Evolutionary conservation across 2,888 invertebrate species (phyloP), one percentile per base, ranked within the genome.

Genomic region (Pseudococcus jackbeardsleyi): DNA sequence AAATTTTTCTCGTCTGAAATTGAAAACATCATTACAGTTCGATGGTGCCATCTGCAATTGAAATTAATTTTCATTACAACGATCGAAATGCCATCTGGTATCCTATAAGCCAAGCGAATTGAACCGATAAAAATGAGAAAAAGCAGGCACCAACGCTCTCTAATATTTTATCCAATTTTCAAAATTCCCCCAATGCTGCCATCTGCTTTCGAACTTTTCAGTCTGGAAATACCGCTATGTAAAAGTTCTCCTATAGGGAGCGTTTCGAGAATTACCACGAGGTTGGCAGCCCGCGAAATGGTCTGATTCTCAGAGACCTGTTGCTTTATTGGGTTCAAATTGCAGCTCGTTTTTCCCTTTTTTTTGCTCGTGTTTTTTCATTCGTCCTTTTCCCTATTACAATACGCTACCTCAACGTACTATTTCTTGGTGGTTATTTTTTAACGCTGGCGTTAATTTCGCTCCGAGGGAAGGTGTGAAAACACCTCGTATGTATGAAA

Each of bases 381-480:
- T 17, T 54, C 9, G 6, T 11, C 59, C 19, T 59, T 54, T 54
- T 59, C n/a, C 59, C n/a, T n/a, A 19, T 19, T 7, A 6, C 19
- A 5, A 9, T 59, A 59, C 59, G 59, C 59, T 59, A 59, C 59
- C 59, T 59, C 59, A 59, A 59, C 59, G 59, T 59, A 54, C 7
- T 54, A 59, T 59, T 59, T 19, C 59, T 59, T 59, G 59, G 59
- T 19, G 59, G n/a, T 59, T 19, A 59, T 59, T 59, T 59, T 59
- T 59, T 59, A 59, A 59, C 19, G 19, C 6, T 19, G 59, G 59
- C n/a, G 59, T 59, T 59, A 59, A 59, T 59, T 59, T 19, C 19
- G 59, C 59, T 19, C 19, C 59, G 0, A n/a, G n/a, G 19, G 19
- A 59, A 0, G 19, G 9, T 33, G 5, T 54, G 54, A 54, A 46